phyloP scores from a whole-genome alignment of 2,113 vertebrate species.

The Poeciliopsis retropinna region DNA sequence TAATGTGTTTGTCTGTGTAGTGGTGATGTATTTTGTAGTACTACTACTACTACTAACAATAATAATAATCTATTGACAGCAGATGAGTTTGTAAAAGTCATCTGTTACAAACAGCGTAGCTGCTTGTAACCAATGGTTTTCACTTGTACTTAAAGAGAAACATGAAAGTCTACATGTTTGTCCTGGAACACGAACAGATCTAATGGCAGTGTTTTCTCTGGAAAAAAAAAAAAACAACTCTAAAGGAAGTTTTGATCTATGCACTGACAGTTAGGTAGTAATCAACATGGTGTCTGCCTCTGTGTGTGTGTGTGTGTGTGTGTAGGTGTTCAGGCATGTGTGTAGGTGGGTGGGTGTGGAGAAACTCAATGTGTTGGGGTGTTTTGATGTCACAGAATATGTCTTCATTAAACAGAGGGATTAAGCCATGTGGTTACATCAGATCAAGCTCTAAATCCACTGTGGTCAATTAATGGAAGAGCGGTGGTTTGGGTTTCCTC shows the following conservation, averaged over 20 bases:
- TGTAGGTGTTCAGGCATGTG: too few relatives aligned
- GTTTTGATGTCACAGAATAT: conserved; percentile 11
- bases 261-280: background rate
- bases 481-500: conserved; percentile 32
- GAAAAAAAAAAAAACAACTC: too few relatives aligned
- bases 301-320: too few relatives aligned
- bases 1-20: too few relatives aligned
- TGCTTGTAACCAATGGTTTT: background rate
- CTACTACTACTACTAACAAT: too few relatives aligned
- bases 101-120: background rate
- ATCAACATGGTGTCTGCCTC: background rate
- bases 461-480: conserved; percentile 56
- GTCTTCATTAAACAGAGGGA: conserved; percentile 43
- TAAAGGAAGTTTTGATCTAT: background rate
- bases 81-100: background rate
- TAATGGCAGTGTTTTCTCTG: background rate
- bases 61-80: background rate
- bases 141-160: background rate
- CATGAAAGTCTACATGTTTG: background rate
- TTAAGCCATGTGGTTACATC: conserved; percentile 42
- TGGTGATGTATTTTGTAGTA: too few relatives aligned
- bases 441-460: conserved; percentile 46
- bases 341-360: background rate
- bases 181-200: background rate
- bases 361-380: background rate